Evolutionary conservation across 2,113 vertebrate genomes (phyloP).

Genomic region (Rhinichthys klamathensis): DNA sequence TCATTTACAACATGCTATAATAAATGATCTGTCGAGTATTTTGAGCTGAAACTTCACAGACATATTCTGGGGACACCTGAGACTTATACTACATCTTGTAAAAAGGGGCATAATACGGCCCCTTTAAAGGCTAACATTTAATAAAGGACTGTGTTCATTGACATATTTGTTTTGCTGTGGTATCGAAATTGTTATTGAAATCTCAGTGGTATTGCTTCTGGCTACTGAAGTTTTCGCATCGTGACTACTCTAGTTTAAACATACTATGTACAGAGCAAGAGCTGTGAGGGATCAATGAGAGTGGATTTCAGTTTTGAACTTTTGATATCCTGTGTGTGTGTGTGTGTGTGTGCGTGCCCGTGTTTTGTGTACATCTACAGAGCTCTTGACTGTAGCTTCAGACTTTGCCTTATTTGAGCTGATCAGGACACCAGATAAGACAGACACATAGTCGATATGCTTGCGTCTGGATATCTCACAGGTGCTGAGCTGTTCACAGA

Average conservation of each 20-base stretch:
- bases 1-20: too few relatives aligned
- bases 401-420: background rate
- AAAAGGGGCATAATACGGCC: too few relatives aligned
- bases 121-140: background rate
- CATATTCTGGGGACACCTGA: too few relatives aligned
- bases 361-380: background rate
- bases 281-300: background rate
- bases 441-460: slow-evolving; percentile 14
- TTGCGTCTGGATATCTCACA: background rate
- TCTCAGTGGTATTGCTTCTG: background rate
- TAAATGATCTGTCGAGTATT: too few relatives aligned
- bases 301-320: slow-evolving; percentile 11
- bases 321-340: background rate
- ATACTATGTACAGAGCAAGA: background rate
- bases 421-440: slow-evolving; percentile 29
- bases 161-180: background rate
- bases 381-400: background rate
- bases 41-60: too few relatives aligned
- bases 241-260: background rate
- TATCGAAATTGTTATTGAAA: background rate
- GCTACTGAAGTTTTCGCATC: background rate
- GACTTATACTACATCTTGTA: too few relatives aligned
- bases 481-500: slow-evolving; percentile 22
- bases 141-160: background rate
- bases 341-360: too few relatives aligned